phyloP scores from a whole-genome alignment of 2,113 vertebrate genomes.

The Melanerpes formicivorus region DNA sequence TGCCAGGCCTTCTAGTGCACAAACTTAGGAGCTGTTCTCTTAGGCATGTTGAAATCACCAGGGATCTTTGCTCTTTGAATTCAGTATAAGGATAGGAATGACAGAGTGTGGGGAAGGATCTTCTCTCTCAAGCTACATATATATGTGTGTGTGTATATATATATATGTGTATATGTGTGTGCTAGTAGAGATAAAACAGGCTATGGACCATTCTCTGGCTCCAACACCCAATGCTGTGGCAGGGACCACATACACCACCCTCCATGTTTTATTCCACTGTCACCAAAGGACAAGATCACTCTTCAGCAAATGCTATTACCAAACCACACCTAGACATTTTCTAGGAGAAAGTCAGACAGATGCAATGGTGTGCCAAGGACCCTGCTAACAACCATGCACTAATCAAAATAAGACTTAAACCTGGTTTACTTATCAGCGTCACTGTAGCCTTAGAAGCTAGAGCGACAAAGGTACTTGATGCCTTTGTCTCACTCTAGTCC shows the following conservation, averaged over 20 bases:
- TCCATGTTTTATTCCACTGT: not conserved
- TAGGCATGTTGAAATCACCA: not conserved
- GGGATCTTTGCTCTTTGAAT: not conserved
- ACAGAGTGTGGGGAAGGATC: not conserved
- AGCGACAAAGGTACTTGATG: not conserved
- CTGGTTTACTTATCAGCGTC: not conserved
- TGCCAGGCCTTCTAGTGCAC: not conserved
- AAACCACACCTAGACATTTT: not conserved
- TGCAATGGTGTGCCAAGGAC: not conserved
- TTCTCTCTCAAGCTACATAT: not conserved
- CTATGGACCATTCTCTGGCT: no score
- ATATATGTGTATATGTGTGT: no score
- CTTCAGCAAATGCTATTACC: not conserved
- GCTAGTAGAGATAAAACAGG: no score
- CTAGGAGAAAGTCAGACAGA: not conserved
- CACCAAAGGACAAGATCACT: not conserved
- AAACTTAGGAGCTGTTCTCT: not conserved
- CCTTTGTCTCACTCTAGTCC: not conserved
- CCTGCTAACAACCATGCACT: not conserved
- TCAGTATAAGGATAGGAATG: not conserved
- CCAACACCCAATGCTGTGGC: not conserved
- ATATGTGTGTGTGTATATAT: not conserved
- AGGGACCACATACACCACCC: not conserved
- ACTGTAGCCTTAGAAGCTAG: not conserved
- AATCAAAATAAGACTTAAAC: not conserved